Base-by-base conservation (phyloP, 2,797 vertebrate genomes). In the Leuciscus waleckii region DNA sequence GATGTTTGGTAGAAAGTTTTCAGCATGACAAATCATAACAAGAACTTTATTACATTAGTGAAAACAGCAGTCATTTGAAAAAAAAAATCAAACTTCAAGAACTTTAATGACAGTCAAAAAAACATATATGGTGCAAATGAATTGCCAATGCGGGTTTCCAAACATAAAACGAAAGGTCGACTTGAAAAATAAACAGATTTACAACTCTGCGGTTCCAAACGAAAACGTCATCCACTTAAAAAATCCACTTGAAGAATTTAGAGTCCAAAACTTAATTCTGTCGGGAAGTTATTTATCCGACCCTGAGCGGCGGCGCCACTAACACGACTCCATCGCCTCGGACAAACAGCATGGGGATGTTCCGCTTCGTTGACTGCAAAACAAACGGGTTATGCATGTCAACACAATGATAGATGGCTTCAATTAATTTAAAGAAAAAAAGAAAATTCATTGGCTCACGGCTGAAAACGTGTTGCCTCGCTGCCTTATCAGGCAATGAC, bases 331-430 rank as follows among this genome's bases (percentile, higher is more conserved):
- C 98, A 5, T 99, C 98, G 73, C 98, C 98, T 93, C 98, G 94
- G 74, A 99, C 98, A 88, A 99, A 99, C 89, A 99, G 96, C 98
- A 99, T 99, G 0, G 98, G 98, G 89, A 99, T 99, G 94, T 99
- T 99, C 90, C 98, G 96, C 94, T 99, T 99, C 61, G 98, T 99
- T 2, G 98, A 99, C 98, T 99, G 89, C 11, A 81, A 21, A 79
- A 74, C 74, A 41, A 43, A 88, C 23, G 16, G 74, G 65, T 19
- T 26, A 56, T 1, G 23, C 49, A 39, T 39, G 35, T 65, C 11
- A 83, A n/a, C 17, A 26, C 37, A 39, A 37, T 23, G n/a, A 32
- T 9, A n/a, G 41, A 43, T n/a, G 26, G 21, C 5, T 51, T 7
- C 16, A 5, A 16, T 39, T n/a, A 10, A 17, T 17, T 17, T 16